Conservation (phyloP, 1,140 invertebrate genomes). For the Lepidurus apus region DNA sequence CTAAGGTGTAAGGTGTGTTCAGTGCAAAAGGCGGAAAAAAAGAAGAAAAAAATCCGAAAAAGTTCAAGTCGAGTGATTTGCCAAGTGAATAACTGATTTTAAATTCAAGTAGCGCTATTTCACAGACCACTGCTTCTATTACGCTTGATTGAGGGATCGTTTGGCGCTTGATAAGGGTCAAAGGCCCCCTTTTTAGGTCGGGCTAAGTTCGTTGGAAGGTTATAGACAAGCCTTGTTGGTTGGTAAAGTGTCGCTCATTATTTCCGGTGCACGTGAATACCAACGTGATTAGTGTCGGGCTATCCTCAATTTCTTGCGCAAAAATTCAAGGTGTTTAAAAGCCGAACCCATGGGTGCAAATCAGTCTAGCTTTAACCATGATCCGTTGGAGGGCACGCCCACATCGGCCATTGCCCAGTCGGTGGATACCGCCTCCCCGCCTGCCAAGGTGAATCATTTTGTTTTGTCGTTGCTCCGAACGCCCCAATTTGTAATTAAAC, state of each 20-base stretch:
- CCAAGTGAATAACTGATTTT: too few species aligned
- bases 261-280: neutral
- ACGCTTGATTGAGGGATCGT: neutral
- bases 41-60: neutral
- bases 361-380: constrained; percentile 19
- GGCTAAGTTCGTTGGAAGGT: neutral
- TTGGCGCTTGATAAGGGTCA: neutral
- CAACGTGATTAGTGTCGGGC: neutral
- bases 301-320: neutral
- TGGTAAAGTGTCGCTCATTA: neutral
- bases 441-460: constrained; percentile 5
- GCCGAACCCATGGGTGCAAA: neutral
- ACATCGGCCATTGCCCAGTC: constrained; percentile 5
- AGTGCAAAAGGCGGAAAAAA: neutral
- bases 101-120: neutral
- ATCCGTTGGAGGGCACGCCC: neutral
- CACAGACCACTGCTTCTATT: neutral
- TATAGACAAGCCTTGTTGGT: too few species aligned
- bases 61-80: neutral
- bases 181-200: neutral
- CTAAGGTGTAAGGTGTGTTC: neutral
- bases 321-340: neutral
- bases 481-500: neutral
- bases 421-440: neutral
- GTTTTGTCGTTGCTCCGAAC: neutral